phyloP scores from a whole-genome alignment of 1,140 invertebrate species.

The Metaphire vulgaris region DNA sequence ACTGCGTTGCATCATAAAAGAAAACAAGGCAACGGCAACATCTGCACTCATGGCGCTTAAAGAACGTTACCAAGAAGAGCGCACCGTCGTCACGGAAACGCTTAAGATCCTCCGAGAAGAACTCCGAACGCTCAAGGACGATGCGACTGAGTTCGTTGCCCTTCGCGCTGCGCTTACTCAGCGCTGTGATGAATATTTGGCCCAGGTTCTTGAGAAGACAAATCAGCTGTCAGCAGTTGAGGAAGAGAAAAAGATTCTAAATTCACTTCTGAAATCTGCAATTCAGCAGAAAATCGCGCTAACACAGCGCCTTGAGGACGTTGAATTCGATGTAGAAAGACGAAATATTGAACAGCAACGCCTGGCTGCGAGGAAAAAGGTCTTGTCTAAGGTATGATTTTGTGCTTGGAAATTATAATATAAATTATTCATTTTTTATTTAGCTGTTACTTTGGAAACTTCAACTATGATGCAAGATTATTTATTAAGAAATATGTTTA shows the following conservation, averaged over 20 bases:
- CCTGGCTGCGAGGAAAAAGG: neutral
- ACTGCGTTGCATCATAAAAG: constrained; percentile 91
- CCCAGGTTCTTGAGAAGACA: constrained; percentile 88
- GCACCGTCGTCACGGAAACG: constrained; percentile 91
- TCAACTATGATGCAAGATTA: too few relatives aligned
- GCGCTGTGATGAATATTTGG: constrained; percentile 95
- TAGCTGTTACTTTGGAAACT: too few relatives aligned
- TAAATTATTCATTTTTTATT: too few relatives aligned
- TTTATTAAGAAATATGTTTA: too few relatives aligned
- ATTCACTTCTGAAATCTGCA: constrained; percentile 87
- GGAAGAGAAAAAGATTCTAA: constrained; percentile 97
- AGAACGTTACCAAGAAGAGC: constrained; percentile 98
- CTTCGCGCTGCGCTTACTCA: constrained; percentile 97
- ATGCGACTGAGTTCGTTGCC: constrained; percentile 98
- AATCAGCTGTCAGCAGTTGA: constrained; percentile 66
- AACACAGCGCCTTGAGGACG: constrained; percentile 89
- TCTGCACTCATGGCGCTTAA: constrained; percentile 94
- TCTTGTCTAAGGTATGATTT: too few relatives aligned
- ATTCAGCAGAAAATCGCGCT: constrained; percentile 93
- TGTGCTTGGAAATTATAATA: too few relatives aligned
- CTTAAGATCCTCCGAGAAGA: constrained; percentile 94
- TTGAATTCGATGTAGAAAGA: constrained; percentile 80
- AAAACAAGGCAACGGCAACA: constrained; percentile 97
- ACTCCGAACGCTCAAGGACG: constrained; percentile 86
- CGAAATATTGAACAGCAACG: constrained; percentile 48